Evolutionary conservation across 2,113 vertebrate species (phyloP).

Genomic region (Elgaria multicarinata): DNA sequence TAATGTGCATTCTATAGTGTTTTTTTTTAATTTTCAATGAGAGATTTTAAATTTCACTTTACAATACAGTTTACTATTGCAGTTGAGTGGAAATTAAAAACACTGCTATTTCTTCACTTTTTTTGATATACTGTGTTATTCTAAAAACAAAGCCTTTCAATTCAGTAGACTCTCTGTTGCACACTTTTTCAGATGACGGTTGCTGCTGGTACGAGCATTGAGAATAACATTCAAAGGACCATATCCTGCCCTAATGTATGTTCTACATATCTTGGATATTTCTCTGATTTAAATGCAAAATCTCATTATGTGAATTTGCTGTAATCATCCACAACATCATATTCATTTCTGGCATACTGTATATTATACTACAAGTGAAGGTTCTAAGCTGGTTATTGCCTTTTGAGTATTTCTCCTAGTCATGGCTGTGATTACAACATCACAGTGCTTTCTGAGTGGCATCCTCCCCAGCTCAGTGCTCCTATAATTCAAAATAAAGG

Average conservation of each 20-base stretch:
- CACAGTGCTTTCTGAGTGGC: slow-evolving; percentile 35
- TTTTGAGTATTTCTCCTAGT: neutral
- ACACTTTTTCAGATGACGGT: slow-evolving; percentile 78
- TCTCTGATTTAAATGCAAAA: slow-evolving; percentile 51
- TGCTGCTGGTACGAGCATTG: slow-evolving; percentile 78
- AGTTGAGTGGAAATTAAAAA: slow-evolving; percentile 15
- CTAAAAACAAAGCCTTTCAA: slow-evolving; percentile 58
- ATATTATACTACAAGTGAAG: slow-evolving; percentile 73
- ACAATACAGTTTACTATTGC: neutral
- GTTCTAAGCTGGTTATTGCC: slow-evolving; percentile 38
- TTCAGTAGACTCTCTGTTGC: slow-evolving; percentile 74
- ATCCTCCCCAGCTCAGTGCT: slow-evolving; percentile 35
- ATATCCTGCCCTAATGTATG: slow-evolving; percentile 80
- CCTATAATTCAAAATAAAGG: slow-evolving; percentile 50
- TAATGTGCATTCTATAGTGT: slow-evolving; percentile 30
- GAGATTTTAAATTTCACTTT: slow-evolving; percentile 48
- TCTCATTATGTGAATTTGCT: slow-evolving; percentile 61
- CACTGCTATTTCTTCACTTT: slow-evolving; percentile 27
- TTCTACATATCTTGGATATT: slow-evolving; percentile 70
- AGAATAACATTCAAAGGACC: slow-evolving; percentile 81
- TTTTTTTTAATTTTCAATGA: slow-evolving; percentile 40
- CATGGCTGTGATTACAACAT: slow-evolving; percentile 19
- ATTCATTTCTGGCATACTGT: slow-evolving; percentile 26
- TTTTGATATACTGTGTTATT: slow-evolving; percentile 47
- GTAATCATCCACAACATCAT: slow-evolving; percentile 44